These are phyloP conservation scores for Tenthredo amoena DNA, from an alignment of 2,888 invertebrate genomes.

Conservation along the genomic window DNA sequence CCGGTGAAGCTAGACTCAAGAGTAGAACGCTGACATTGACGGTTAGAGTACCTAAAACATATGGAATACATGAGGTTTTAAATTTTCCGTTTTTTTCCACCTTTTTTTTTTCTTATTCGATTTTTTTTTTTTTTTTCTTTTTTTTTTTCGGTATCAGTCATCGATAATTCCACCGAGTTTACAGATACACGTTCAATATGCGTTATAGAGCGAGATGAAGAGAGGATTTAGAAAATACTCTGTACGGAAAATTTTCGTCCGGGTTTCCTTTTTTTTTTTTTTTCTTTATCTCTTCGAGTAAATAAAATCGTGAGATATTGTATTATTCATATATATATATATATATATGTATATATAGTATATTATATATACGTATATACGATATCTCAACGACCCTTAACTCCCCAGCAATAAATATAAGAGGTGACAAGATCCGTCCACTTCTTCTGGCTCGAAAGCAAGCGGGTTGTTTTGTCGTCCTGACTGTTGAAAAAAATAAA, in stretches of 20 bases:
- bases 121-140: background rate
- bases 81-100: background rate
- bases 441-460: background rate
- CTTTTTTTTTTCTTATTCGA: background rate
- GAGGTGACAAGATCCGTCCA: background rate
- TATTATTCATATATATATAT: background rate
- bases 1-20: slow-evolving; percentile 96
- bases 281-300: background rate
- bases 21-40: slow-evolving; percentile 97
- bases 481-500: background rate
- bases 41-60: slow-evolving; percentile 91
- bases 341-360: background rate
- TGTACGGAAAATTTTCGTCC: background rate
- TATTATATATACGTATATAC: background rate
- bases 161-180: background rate
- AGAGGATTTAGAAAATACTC: background rate
- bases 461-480: background rate
- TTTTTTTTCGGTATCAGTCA: background rate
- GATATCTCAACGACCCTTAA: background rate
- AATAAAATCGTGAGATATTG: background rate
- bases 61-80: slow-evolving; percentile 59
- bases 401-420: background rate
- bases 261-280: background rate
- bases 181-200: background rate
- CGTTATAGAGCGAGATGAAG: background rate